Evolutionary conservation across 2,113 vertebrate species (phyloP), one percentile per base, ranked within the genome.

Genomic region (Salvelinus fontinalis): DNA sequence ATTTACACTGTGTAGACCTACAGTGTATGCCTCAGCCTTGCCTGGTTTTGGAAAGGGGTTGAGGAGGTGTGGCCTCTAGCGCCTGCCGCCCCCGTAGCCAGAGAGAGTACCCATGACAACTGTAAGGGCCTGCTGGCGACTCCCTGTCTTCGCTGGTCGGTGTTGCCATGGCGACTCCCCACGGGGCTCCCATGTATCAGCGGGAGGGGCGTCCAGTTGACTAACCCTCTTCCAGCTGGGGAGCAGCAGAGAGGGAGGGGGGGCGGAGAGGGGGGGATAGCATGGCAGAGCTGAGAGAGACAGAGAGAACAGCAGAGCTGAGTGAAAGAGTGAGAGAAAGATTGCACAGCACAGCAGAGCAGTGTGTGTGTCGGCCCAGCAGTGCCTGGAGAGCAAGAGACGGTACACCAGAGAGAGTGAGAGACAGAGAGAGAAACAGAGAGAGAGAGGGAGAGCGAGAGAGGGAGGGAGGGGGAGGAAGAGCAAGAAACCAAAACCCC

Each of bases 21-120:
- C 49, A 54, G 51, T 54, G 51, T 54, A 54, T 90, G 88, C 84
- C 85, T 79, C 77, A 84, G 82, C 75, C 79, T 78, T 72, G 81
- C 81, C 71, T 84, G 79, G 71, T 89, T 90, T 89, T 88, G 88
- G 89, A 88, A 85, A 81, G 66, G 81, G 81, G 71, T 76, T 83
- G 66, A 18, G 84, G 88, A 84, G 88, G 90, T 84, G 90, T 87
- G 89, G 86, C 87, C 83, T 92, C 82, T 87, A 86, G 89, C 79
- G 84, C 87, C 89, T 90, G 90, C 86, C 86, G 81, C 84, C 87
- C 89, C 83, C 60, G 81, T 86, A 91, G 86, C 90, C 91, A 86
- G 88, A 87, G 83, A 86, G 88, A 89, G 88, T 84, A 86, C 91
- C 85, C 92, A 93, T 94, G 93, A 93, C 93, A 93, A 93, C 92